phyloP scores from a whole-genome alignment of 1,140 invertebrate species.

The Cotesia chilonis region DNA sequence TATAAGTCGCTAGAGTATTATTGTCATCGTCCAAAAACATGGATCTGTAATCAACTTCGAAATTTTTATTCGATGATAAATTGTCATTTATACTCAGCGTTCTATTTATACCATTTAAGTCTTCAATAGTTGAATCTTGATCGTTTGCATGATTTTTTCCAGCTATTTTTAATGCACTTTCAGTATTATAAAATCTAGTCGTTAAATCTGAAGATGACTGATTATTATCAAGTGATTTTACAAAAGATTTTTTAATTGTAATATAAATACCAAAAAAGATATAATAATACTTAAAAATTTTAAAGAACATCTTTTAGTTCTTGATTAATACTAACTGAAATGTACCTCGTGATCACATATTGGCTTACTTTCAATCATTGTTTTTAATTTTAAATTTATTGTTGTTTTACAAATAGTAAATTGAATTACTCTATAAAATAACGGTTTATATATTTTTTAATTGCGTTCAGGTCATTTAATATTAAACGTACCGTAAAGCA shows the following conservation, averaged over 20 bases:
- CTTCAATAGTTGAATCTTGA: background rate
- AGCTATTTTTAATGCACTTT: background rate
- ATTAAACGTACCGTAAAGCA: background rate
- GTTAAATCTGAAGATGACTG: slow-evolving; percentile 1
- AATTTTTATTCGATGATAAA: background rate
- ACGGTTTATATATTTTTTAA: slow-evolving; percentile 13
- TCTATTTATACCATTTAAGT: background rate
- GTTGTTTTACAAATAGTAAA: background rate
- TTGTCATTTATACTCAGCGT: background rate
- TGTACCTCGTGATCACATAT: too few relatives aligned
- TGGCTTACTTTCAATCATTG: background rate
- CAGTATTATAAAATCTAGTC: background rate
- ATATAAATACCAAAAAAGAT: background rate
- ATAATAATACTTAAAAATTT: background rate
- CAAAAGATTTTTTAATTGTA: background rate
- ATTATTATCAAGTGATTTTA: background rate
- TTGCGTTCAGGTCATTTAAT: background rate
- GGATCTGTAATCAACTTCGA: too few relatives aligned
- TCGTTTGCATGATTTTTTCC: background rate
- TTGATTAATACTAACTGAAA: too few relatives aligned
- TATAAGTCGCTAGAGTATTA: background rate
- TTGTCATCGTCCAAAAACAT: background rate
- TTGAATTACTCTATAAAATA: slow-evolving; percentile 15
- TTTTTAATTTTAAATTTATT: background rate
- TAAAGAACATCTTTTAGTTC: too few relatives aligned